phyloP scores from a whole-genome alignment of 2,888 invertebrate genomes.

The Hirtodrosophila histrioides region DNA sequence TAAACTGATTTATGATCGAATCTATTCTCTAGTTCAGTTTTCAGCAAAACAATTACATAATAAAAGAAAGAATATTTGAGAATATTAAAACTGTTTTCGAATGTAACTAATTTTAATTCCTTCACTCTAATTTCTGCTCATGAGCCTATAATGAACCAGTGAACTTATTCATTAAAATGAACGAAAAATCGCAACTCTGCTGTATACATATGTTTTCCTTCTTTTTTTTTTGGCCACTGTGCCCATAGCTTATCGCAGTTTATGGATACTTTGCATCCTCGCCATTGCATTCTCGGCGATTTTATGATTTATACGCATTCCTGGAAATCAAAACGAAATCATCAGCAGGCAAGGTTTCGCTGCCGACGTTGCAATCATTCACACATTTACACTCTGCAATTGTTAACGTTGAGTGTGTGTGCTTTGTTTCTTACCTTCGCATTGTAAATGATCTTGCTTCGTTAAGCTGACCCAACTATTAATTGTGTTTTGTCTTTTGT shows the following conservation, averaged over 20 bases:
- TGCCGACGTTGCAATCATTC: slow-evolving; percentile 41
- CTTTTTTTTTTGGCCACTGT: not conserved
- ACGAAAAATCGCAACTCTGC: not conserved
- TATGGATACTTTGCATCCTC: slow-evolving; percentile 34
- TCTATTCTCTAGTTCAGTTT: too few species aligned
- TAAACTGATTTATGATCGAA: too few species aligned
- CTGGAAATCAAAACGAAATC: slow-evolving; percentile 43
- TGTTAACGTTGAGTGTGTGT: slow-evolving; percentile 12
- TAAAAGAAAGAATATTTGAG: too few species aligned
- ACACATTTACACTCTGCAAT: slow-evolving; percentile 6
- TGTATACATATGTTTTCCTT: not conserved
- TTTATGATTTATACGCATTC: slow-evolving; percentile 67
- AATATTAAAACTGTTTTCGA: too few species aligned
- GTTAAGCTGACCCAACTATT: slow-evolving; percentile 22
- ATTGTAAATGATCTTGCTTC: slow-evolving; percentile 50
- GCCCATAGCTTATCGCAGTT: slow-evolving; percentile 30
- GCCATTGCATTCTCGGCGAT: slow-evolving; percentile 35
- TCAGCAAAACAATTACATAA: too few species aligned
- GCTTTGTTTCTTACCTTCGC: slow-evolving; percentile 13
- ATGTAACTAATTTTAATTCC: too few species aligned
- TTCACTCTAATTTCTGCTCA: too few species aligned
- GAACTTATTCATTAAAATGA: too few species aligned
- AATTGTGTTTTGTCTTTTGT: slow-evolving; percentile 41
- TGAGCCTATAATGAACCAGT: too few species aligned
- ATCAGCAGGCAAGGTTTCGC: slow-evolving; percentile 6